These are phyloP conservation scores for Lissonota sp. DNA, from an alignment of 2,888 invertebrate genomes.

Conservation along the genomic window DNA sequence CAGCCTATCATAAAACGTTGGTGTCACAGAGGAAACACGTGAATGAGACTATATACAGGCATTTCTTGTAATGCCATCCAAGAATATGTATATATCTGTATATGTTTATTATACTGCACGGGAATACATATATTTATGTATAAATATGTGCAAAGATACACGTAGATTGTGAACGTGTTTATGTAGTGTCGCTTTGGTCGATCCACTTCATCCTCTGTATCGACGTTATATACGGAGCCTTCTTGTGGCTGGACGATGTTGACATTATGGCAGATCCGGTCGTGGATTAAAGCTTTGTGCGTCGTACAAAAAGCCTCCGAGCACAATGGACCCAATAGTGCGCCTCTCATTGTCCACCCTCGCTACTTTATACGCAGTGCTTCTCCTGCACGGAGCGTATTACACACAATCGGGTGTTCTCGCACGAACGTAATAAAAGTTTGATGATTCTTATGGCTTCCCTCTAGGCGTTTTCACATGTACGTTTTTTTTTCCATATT, in stretches of 20 bases:
- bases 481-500: not conserved
- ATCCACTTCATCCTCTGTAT: conserved; percentile 19
- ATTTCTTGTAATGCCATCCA: not conserved
- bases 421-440: conserved; percentile 75
- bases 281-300: conserved; percentile 82
- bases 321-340: conserved; percentile 74
- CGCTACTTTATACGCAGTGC: conserved; percentile 71
- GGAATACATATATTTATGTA: not conserved
- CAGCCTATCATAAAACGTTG: conserved; percentile 3
- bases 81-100: conserved; percentile 11
- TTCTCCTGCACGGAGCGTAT: conserved; percentile 20
- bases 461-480: not conserved
- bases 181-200: conserved; percentile 16
- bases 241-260: conserved; percentile 75
- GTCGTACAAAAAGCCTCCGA: conserved; percentile 74
- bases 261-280: conserved; percentile 82
- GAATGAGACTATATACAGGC: not conserved
- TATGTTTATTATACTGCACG: conserved; percentile 6
- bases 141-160: conserved; percentile 11
- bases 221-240: conserved; percentile 3
- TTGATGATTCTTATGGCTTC: conserved; percentile 71
- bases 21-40: conserved; percentile 19
- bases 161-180: conserved; percentile 9
- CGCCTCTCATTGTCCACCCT: conserved; percentile 71
- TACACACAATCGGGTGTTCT: conserved; percentile 61